Percentiles rank a stretch among this genome's conserved stretches.
These are phyloP conservation scores for Harpalus rubripes DNA, from an alignment of 2,888 invertebrate species.

Conservation along the genomic window DNA sequence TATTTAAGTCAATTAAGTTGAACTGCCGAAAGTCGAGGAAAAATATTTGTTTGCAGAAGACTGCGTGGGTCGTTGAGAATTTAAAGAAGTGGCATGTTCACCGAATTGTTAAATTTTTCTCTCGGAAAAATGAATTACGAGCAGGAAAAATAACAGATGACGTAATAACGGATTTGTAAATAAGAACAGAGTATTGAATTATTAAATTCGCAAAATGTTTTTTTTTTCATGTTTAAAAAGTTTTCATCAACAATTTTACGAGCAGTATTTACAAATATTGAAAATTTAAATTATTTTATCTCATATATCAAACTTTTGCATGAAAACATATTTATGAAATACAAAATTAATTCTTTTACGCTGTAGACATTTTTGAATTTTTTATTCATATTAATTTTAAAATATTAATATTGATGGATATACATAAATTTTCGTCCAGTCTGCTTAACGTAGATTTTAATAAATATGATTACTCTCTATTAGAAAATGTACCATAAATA, in stretches of 20 bases:
- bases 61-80: background rate
- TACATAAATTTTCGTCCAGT: too few species aligned
- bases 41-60: background rate
- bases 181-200: background rate
- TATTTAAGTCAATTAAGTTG: background rate
- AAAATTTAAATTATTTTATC: background rate
- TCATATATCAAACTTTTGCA: background rate
- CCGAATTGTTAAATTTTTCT: background rate
- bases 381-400: background rate
- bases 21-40: background rate
- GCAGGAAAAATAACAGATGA: background rate
- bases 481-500: too few species aligned
- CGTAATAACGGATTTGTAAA: background rate
- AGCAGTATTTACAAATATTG: background rate
- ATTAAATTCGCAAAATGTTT: background rate
- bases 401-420: too few species aligned
- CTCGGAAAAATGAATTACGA: constrained; percentile 2
- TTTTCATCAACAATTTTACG: background rate
- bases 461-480: too few species aligned
- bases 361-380: background rate
- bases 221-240: background rate
- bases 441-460: too few species aligned
- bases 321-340: background rate
- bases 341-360: background rate
- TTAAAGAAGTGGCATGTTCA: background rate